These are phyloP conservation scores for Ficedula albicollis DNA, from an alignment of 2,797 vertebrate species.

Conservation along the genomic window DNA sequence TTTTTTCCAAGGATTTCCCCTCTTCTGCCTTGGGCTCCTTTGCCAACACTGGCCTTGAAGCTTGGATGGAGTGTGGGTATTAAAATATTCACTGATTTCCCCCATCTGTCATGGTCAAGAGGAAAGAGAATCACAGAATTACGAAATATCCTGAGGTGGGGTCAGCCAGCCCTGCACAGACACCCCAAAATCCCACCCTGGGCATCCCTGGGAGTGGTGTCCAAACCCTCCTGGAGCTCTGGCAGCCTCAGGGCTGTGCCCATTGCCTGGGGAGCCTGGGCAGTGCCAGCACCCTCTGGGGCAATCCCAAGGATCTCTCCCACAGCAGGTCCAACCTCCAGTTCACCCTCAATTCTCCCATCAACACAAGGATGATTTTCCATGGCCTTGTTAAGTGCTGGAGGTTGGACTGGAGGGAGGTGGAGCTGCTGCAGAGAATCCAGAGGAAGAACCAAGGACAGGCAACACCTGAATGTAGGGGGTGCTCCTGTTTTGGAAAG, in stretches of 20 bases:
- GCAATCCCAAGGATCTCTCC: neutral
- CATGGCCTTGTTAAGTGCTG: neutral
- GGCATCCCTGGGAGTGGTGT: fast-evolving
- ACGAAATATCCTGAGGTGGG: neutral
- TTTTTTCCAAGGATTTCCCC: neutral
- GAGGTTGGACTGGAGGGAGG: neutral
- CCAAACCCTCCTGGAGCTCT: fast-evolving
- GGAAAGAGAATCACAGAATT: neutral
- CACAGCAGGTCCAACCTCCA: neutral
- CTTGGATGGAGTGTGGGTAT: neutral
- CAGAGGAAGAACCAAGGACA: neutral
- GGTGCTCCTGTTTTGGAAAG: neutral
- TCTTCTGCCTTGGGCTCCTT: neutral
- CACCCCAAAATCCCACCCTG: neutral
- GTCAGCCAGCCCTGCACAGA: neutral
- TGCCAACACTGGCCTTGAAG: neutral
- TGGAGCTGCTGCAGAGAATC: neutral
- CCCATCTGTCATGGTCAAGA: neutral
- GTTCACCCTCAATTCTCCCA: neutral
- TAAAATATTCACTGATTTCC: neutral
- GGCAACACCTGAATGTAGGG: too few relatives aligned
- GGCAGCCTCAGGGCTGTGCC: neutral
- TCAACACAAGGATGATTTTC: fast-evolving
- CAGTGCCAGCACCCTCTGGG: neutral
- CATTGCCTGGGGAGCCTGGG: neutral